Base-by-base conservation (phyloP, 2,113 vertebrate genomes). In the Takifugu bimaculatus region DNA sequence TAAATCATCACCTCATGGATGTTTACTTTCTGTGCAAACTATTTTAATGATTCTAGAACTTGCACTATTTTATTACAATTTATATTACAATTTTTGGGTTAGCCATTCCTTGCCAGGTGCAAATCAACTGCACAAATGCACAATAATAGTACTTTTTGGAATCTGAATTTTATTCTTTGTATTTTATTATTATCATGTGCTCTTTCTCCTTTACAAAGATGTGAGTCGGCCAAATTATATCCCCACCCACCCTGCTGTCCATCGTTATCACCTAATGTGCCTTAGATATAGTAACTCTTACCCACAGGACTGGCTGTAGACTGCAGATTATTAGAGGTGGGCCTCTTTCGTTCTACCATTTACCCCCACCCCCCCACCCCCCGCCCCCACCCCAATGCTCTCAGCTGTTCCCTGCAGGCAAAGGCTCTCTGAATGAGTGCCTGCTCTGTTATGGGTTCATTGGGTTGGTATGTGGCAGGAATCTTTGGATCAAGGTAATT, bases 401-500 rank as follows among this genome's bases (percentile, higher is more conserved):
- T 91, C 88, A 82, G 84, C 88, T 83, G 87, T 88, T 86, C 80
- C 77, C 77, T 81, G 82, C 75, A 74, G 67, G 74, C 87, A 73
- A 39, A 68, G 59, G 57, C 83, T 86, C 74, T 58, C 75, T 76
- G 75, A 83, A 72, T 88, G 79, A 85, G 78, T 84, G 84, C 71
- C 68, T 82, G 82, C 78, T 81, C 81, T 88, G 88, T 90, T 89
- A 88, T 89, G 86, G 85, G 85, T 90, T 91, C 86, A 86, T 80
- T 85, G 81, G 77, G 83, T 84, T 89, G 88, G 88, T 83, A 91
- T 90, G 88, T 78, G 52, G 85, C 82, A 88, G 87, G 87, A 92
- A 91, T 91, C 86, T 89, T 90, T 87, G 85, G 89, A 90, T 91
- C 88, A 90, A 90, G 89, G 86, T 90, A 88, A 90, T 92, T 90